Percentiles rank a stretch among this genome's conserved stretches.
Evolutionary conservation across 2,888 invertebrate species (phyloP).

Genomic region (Philereme transversata): DNA sequence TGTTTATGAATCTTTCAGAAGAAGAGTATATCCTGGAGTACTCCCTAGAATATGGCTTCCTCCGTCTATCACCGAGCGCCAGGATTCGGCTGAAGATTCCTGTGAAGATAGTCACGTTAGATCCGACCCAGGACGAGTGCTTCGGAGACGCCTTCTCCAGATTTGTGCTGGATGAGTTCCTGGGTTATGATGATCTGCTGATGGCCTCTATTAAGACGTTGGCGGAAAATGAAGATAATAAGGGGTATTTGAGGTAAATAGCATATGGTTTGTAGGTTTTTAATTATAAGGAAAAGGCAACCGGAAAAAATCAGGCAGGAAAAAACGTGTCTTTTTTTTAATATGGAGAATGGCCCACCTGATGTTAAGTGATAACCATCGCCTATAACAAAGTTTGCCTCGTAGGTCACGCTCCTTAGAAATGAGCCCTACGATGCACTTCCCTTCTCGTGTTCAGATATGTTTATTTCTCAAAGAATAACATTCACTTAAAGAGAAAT

Average conservation of each 20-base stretch:
- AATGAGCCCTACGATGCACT: too few species aligned
- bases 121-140: conserved; percentile 94
- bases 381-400: too few species aligned
- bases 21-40: conserved; percentile 99
- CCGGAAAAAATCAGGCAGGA: too few species aligned
- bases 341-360: too few species aligned
- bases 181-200: conserved; percentile 98
- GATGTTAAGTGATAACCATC: too few species aligned
- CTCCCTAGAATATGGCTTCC: conserved; percentile 97
- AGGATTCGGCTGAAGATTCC: conserved; percentile 95
- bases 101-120: conserved; percentile 93
- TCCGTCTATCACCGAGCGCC: conserved; percentile 94
- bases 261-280: neutral
- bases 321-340: too few species aligned
- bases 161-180: conserved; percentile 94
- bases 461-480: too few species aligned
- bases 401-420: too few species aligned
- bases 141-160: conserved; percentile 97
- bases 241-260: conserved; percentile 92
- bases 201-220: conserved; percentile 98
- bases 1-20: conserved; percentile 76
- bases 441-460: too few species aligned
- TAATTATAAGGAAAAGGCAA: too few species aligned
- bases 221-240: conserved; percentile 98
- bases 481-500: too few species aligned